Conservation (phyloP, 2,888 invertebrate genomes). For the Drymonia ruficornis region DNA sequence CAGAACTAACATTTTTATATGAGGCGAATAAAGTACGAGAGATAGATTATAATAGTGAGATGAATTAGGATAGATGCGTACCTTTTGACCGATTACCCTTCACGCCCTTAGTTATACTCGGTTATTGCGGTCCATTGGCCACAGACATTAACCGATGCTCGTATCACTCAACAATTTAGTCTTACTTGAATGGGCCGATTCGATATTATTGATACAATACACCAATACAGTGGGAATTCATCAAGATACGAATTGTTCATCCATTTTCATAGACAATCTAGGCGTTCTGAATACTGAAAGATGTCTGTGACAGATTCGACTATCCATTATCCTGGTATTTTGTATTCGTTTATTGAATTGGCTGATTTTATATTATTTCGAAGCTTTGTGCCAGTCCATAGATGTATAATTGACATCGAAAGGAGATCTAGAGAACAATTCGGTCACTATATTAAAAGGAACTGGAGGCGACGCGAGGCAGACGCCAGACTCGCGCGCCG, state of each 20-base stretch:
- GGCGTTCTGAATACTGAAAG: neutral
- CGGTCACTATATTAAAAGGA: constrained; percentile 74
- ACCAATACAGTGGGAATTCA: constrained; percentile 20
- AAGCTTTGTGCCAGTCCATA: constrained; percentile 37
- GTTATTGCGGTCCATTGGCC: constrained; percentile 38
- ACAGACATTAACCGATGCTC: constrained; percentile 43
- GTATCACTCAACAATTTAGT: constrained; percentile 42
- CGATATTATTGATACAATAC: constrained; percentile 28
- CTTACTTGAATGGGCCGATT: constrained; percentile 32
- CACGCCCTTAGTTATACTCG: constrained; percentile 40
- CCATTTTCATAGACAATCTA: constrained; percentile 7
- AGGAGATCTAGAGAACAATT: constrained; percentile 56
- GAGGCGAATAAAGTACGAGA: constrained; percentile 27
- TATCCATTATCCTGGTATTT: neutral
- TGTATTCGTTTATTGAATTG: constrained; percentile 9
- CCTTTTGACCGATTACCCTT: constrained; percentile 55
- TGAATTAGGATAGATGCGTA: constrained; percentile 39
- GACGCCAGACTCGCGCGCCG: constrained; percentile 56
- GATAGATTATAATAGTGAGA: constrained; percentile 33
- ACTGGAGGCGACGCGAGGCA: constrained; percentile 65
- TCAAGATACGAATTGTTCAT: constrained; percentile 7
- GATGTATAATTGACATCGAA: constrained; percentile 52
- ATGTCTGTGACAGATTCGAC: constrained; percentile 3
- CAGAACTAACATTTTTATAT: neutral
- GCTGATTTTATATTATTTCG: constrained; percentile 19